Evolutionary conservation across 2,888 invertebrate species (phyloP).

Genomic region (Lordiphosa andalusiaca): DNA sequence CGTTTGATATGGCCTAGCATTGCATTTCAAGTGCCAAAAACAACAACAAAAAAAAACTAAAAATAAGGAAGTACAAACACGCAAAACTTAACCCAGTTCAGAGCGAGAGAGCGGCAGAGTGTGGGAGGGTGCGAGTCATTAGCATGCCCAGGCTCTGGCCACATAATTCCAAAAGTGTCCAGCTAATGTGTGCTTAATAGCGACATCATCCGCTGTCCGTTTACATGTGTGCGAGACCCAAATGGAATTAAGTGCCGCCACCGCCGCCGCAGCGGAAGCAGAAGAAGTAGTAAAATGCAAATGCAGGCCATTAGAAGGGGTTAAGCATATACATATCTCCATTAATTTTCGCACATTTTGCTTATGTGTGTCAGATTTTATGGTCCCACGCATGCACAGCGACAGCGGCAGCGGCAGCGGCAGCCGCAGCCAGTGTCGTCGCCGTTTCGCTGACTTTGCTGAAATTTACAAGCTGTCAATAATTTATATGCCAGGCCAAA

Average conservation of each 20-base stretch:
- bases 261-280: constrained; percentile 45
- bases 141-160: constrained; percentile 60
- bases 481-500: constrained; percentile 61
- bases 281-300: constrained; percentile 14
- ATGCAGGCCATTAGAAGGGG: background rate
- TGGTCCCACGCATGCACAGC: constrained; percentile 19
- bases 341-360: constrained; percentile 9
- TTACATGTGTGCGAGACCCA: constrained; percentile 41
- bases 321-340: background rate
- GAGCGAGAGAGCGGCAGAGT: constrained; percentile 12
- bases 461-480: constrained; percentile 76
- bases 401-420: background rate
- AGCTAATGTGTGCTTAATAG: constrained; percentile 73
- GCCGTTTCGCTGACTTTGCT: constrained; percentile 46
- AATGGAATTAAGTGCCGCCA: constrained; percentile 63
- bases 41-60: constrained; percentile 8
- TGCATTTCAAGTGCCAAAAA: constrained; percentile 1
- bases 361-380: constrained; percentile 35
- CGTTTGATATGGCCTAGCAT: constrained; percentile 6
- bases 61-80: background rate
- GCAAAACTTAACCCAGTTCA: constrained; percentile 36
- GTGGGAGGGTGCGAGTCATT: constrained; percentile 41
- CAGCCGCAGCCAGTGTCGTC: background rate
- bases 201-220: constrained; percentile 57
- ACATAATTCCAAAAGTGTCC: constrained; percentile 65